Evolutionary conservation across 2,113 vertebrate genomes (phyloP).

Genomic region (Osmerus eperlanus): DNA sequence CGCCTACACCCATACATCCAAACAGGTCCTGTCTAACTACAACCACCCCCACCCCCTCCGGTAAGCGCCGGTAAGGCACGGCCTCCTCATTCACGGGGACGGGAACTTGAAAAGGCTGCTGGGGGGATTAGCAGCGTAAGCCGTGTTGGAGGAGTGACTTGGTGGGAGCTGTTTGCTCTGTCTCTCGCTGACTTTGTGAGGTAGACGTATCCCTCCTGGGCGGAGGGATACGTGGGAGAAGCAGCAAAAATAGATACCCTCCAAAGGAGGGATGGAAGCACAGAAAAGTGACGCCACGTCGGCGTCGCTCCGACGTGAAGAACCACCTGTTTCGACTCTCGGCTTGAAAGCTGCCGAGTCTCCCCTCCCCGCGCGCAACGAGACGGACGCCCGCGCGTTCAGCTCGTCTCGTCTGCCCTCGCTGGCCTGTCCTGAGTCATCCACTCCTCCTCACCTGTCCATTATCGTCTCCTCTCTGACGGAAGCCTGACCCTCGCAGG

Average conservation of each 20-base stretch:
- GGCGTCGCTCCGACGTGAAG: too few relatives aligned
- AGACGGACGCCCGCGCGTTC: too few relatives aligned
- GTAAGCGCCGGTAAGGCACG: conserved; percentile 22
- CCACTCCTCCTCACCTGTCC: conserved; percentile 39
- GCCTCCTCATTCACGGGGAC: conserved; percentile 38
- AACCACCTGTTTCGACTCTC: not conserved
- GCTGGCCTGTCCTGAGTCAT: conserved; percentile 35
- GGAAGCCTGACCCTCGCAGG: too few relatives aligned
- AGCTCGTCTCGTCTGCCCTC: conserved; percentile 27
- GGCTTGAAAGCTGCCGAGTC: too few relatives aligned
- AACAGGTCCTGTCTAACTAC: too few relatives aligned
- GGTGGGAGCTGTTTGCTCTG: conserved; percentile 22
- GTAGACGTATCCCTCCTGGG: not conserved
- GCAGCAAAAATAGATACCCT: not conserved
- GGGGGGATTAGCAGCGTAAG: conserved; percentile 51
- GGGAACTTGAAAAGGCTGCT: conserved; percentile 37
- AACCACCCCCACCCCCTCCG: too few relatives aligned
- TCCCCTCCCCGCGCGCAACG: too few relatives aligned
- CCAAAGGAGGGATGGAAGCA: too few relatives aligned
- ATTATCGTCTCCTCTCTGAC: not conserved
- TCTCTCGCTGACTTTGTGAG: conserved; percentile 22
- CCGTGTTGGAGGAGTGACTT: conserved; percentile 31
- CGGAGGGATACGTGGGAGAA: conserved; percentile 11
- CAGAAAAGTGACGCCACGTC: too few relatives aligned
- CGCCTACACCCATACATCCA: too few relatives aligned